Percentiles rank a stretch among this genome's conserved stretches.
Evolutionary conservation across 2,797 vertebrate species (phyloP).

Genomic region (Chelmon rostratus): DNA sequence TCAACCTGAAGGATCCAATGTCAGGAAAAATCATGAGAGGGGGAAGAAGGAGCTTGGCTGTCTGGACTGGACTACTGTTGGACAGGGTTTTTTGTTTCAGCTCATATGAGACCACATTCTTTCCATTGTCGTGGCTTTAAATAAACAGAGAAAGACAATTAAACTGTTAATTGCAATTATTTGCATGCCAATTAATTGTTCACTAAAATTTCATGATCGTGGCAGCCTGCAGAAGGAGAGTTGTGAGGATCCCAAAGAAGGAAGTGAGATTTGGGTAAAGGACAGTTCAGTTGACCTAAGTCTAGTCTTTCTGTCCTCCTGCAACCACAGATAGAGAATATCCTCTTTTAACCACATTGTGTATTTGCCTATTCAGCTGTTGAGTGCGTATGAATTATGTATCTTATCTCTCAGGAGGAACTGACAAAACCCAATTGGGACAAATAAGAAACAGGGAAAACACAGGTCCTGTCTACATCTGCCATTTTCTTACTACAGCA

Average conservation of each 20-base stretch:
- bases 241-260: conserved; percentile 8
- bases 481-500: not conserved
- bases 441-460: conserved; percentile 1
- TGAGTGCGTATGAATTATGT: not conserved
- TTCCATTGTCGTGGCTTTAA: no score
- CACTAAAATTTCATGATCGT: no score
- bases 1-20: no score
- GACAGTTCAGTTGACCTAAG: not conserved
- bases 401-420: not conserved
- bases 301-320: not conserved
- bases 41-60: no score
- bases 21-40: no score
- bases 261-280: not conserved
- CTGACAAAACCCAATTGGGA: conserved; percentile 10
- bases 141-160: no score
- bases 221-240: no score
- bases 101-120: no score
- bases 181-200: no score
- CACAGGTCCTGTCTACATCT: not conserved
- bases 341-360: not conserved
- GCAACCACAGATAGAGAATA: conserved; percentile 1
- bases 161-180: no score
- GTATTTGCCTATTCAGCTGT: not conserved
- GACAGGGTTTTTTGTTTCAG: no score
- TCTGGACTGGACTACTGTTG: no score